These are phyloP conservation scores for Ganaspis brasiliensis DNA, from an alignment of 2,888 invertebrate genomes.

Conservation along the genomic window DNA sequence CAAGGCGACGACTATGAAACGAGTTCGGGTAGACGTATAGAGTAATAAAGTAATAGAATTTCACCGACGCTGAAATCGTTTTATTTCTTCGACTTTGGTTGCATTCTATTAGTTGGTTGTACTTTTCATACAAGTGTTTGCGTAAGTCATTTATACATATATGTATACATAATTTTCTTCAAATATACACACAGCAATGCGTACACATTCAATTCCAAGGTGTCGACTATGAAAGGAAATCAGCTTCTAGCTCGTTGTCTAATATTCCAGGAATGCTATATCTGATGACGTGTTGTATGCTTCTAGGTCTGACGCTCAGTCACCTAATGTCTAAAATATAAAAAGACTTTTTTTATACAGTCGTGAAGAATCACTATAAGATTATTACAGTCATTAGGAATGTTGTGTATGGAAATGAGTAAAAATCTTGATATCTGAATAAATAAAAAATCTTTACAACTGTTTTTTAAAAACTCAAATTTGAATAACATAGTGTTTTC, in stretches of 20 bases:
- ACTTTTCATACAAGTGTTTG: neutral
- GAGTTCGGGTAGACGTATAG: slow-evolving; percentile 20
- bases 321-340: neutral
- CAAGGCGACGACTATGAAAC: slow-evolving; percentile 22
- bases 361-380: no score
- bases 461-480: no score
- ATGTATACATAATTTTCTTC: neutral
- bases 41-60: slow-evolving; percentile 29
- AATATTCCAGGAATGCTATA: slow-evolving; percentile 26
- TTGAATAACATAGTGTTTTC: no score
- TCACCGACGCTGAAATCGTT: slow-evolving; percentile 17
- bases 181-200: neutral
- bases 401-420: no score
- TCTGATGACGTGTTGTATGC: slow-evolving; percentile 21
- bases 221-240: slow-evolving; percentile 23
- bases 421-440: no score
- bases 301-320: neutral
- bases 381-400: no score
- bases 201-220: slow-evolving; percentile 3
- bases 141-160: neutral
- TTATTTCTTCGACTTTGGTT: neutral
- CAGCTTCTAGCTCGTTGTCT: slow-evolving; percentile 24
- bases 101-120: neutral
- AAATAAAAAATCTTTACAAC: no score
- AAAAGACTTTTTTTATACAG: no score